Conservation (phyloP, 1,140 invertebrate species). For the Drosophila kepulauana region DNA sequence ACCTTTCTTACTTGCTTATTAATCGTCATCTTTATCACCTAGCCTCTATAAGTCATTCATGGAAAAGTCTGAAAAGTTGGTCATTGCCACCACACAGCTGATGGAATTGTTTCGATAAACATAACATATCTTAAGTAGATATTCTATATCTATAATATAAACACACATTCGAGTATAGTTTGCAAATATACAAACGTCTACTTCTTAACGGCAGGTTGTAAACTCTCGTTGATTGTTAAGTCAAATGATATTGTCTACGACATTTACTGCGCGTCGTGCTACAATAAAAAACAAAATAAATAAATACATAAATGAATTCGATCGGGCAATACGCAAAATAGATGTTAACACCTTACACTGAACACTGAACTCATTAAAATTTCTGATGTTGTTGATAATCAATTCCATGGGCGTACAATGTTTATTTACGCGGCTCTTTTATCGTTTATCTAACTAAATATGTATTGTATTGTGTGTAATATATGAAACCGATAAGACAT, state of each 20-base stretch:
- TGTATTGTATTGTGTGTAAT: neutral
- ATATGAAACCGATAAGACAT: conserved; percentile 33
- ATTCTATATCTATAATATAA: neutral
- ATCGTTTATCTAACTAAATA: conserved; percentile 20
- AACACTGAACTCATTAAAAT: conserved; percentile 34
- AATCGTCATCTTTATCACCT: neutral
- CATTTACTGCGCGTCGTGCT: conserved; percentile 3
- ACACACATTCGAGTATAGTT: conserved; percentile 1
- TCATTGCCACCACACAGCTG: conserved; percentile 20
- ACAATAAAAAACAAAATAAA: conserved; percentile 24
- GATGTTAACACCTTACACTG: conserved; percentile 35
- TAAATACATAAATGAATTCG: conserved; percentile 20
- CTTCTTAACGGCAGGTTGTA: conserved; percentile 4
- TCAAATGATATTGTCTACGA: conserved; percentile 26
- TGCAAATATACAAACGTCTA: conserved; percentile 6
- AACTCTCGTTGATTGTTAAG: neutral
- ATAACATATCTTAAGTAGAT: no score
- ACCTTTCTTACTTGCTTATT: no score
- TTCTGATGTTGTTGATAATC: conserved; percentile 43
- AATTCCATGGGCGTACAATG: conserved; percentile 40
- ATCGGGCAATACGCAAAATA: conserved; percentile 24
- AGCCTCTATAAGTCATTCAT: neutral
- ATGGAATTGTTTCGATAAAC: neutral
- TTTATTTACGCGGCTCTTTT: conserved; percentile 39
- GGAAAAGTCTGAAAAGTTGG: conserved; percentile 8